These are phyloP conservation scores for Heliconius ethilla DNA, from an alignment of 2,888 invertebrate species.

Conservation along the genomic window DNA sequence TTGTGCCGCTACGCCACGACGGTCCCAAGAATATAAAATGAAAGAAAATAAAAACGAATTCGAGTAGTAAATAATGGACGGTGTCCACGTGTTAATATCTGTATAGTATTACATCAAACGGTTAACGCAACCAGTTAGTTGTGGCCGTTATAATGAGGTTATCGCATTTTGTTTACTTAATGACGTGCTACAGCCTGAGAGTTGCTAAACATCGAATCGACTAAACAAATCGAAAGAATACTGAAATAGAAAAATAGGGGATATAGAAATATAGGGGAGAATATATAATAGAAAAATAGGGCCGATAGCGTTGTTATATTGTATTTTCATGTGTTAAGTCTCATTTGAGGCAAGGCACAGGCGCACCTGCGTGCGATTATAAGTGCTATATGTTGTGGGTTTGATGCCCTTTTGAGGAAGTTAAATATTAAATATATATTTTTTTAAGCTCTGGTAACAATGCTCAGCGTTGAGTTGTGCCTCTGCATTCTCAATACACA, in stretches of 20 bases:
- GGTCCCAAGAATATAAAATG: not conserved
- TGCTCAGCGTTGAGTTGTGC: no score
- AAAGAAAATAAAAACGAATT: not conserved
- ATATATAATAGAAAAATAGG: not conserved
- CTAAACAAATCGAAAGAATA: slow-evolving; percentile 8
- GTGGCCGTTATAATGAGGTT: slow-evolving; percentile 62
- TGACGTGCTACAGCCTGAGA: slow-evolving; percentile 15
- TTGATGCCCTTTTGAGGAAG: no score
- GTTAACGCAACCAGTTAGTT: slow-evolving; percentile 47
- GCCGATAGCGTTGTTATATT: not conserved
- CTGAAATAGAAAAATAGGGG: not conserved
- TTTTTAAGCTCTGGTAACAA: no score
- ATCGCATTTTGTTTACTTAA: slow-evolving; percentile 49
- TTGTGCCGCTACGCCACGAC: no score
- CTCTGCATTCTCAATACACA: no score
- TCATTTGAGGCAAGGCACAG: no score
- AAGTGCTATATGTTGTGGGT: no score
- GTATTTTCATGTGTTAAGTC: not conserved
- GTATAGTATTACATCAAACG: slow-evolving; percentile 33
- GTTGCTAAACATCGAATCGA: slow-evolving; percentile 18
- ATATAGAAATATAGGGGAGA: no score
- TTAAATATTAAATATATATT: no score
- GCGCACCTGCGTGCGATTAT: no score
- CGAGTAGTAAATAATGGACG: slow-evolving; percentile 12
- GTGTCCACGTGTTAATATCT: slow-evolving; percentile 9